Evolutionary conservation across 2,888 invertebrate genomes (phyloP), one percentile per base, ranked within the genome.

Genomic region (Mythimna pallens): DNA sequence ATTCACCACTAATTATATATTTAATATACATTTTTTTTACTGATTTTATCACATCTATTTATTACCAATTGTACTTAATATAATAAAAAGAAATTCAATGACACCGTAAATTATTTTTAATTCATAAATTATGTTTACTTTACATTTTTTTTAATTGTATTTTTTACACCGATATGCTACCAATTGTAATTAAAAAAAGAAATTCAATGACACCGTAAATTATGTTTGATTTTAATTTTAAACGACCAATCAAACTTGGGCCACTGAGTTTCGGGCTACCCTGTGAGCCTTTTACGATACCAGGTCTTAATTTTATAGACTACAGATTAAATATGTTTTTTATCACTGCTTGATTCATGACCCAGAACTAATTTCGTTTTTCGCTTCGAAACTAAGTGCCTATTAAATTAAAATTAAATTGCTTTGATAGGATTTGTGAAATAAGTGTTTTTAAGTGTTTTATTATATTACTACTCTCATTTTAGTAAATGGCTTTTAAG

Each of bases 331-430:
- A 85, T 81, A 77, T 81, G 73, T 80, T 65, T 80, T 86, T 86
- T 82, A 86, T 82, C 86, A 80, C 80, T 67, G 70, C 76, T 71
- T 89, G 86, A 88, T 85, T 87, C 83, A 83, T 84, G 83, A 65
- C 66, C 72, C 82, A 76, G 78, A 87, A 85, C 82, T 86, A 88
- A 86, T 86, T 86, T 80, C 78, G 82, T 86, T 85, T 86, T 86
- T 76, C 80, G 76, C 67, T 78, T 58, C 43, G 55, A 20, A 40
- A 73, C 40, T 43, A 61, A 67, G 22, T 57, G 55, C 36, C 54
- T 40, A 55, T 63, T 52, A 47, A 59, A 78, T 69, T 58, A 17
- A 70, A 78, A 67, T 36, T 12, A 34, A 76, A 77, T 69, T 69
- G 30, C 58, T 65, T 68, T 55, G 4, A 58, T 52, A 43, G 34